These are phyloP conservation scores for Grapholita molesta DNA, from an alignment of 1,140 invertebrate species.

Conservation along the genomic window DNA sequence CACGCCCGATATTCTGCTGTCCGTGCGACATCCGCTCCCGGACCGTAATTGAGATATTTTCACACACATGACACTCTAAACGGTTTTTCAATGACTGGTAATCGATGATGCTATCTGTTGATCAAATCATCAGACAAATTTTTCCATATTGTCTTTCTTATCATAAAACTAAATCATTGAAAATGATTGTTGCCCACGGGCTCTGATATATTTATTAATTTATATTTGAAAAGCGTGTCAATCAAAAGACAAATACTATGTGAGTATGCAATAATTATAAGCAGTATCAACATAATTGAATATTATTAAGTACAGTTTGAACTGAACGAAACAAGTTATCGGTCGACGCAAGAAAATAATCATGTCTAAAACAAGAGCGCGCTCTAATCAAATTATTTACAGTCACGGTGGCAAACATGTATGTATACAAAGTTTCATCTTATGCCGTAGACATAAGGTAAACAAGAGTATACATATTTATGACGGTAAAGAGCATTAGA, in stretches of 20 bases:
- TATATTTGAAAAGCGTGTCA: neutral
- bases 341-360: slow-evolving; percentile 44
- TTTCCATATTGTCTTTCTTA: no score
- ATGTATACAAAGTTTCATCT: neutral
- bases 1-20: slow-evolving; percentile 2
- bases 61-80: neutral
- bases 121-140: no score
- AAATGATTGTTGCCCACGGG: neutral
- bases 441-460: neutral
- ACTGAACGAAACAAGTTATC: slow-evolving; percentile 1
- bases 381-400: slow-evolving; percentile 50
- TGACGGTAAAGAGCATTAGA: slow-evolving; percentile 30
- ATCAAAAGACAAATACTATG: neutral
- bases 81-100: neutral
- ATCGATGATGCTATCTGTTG: neutral
- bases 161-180: no score
- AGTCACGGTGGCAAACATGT: neutral
- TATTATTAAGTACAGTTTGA: slow-evolving; percentile 9
- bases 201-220: neutral
- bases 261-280: neutral
- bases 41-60: slow-evolving; percentile 4
- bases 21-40: neutral
- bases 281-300: slow-evolving; percentile 7
- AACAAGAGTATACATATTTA: neutral
- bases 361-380: slow-evolving; percentile 55